Conservation (phyloP, 2,113 vertebrate species). For the Archocentrus centrarchus region DNA sequence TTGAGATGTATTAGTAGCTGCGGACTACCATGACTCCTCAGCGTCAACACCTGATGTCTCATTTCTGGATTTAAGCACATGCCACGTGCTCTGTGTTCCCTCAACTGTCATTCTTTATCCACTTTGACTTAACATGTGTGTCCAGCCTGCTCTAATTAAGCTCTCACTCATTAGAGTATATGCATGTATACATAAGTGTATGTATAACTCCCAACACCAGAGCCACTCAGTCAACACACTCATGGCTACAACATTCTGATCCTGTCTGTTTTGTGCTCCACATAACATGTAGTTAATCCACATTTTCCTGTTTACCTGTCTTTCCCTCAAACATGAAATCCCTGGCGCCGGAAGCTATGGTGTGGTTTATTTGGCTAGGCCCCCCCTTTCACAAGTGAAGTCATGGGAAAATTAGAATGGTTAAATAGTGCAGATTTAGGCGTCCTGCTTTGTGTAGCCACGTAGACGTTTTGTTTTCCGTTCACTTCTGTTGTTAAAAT, state of each 20-base stretch:
- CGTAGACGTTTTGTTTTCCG: conserved; percentile 31
- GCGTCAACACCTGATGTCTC: conserved; percentile 34
- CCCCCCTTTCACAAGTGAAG: conserved; percentile 50
- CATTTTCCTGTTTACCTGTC: conserved; percentile 79
- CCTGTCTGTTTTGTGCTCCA: conserved; percentile 32
- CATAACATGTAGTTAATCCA: conserved; percentile 63
- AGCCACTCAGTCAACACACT: conserved; percentile 69
- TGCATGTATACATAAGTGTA: conserved; percentile 47
- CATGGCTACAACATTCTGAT: conserved; percentile 16
- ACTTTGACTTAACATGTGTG: conserved; percentile 40
- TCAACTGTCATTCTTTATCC: conserved; percentile 20
- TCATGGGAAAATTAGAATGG: conserved; percentile 5
- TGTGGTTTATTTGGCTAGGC: conserved; percentile 61
- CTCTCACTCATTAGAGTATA: conserved; percentile 54
- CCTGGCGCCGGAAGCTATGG: conserved; percentile 42
- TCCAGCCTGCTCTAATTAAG: conserved; percentile 69
- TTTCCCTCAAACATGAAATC: conserved; percentile 54
- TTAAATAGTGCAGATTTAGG: conserved; percentile 36
- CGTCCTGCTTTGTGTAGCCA: conserved; percentile 8
- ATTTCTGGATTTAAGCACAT: conserved; percentile 5
- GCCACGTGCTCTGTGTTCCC: conserved; percentile 3
- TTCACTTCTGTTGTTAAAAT: conserved; percentile 26
- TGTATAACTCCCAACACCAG: conserved; percentile 48
- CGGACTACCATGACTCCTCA: conserved; percentile 16
- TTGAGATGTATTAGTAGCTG: background rate